A percentile compares a stretch with the other conserved stretches of the same genome.
Evolutionary conservation across 2,888 invertebrate genomes (phyloP).

Genomic region (Rotaria macrura): DNA sequence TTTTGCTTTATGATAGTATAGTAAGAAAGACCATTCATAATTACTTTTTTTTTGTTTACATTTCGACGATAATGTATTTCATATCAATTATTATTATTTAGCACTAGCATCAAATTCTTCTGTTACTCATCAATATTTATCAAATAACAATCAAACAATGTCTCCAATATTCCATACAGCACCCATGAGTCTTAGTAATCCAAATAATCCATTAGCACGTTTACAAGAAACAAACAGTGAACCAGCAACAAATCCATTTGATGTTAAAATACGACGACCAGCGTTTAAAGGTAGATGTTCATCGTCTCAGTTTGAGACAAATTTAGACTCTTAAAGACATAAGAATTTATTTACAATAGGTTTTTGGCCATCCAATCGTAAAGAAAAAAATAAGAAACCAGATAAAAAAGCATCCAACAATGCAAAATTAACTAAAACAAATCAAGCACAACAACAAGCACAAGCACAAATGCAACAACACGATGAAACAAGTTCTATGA

Average conservation of each 20-base stretch:
- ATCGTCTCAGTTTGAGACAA: no score
- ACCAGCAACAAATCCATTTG: neutral
- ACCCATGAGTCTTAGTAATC: conserved; percentile 9
- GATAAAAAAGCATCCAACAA: neutral
- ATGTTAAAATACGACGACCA: neutral
- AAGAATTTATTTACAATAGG: neutral
- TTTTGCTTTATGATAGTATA: neutral
- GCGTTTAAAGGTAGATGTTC: neutral
- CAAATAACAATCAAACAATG: neutral
- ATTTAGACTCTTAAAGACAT: no score
- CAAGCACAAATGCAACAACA: no score
- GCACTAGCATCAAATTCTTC: neutral
- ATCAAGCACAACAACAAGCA: neutral
- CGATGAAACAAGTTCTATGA: neutral
- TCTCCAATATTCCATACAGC: neutral
- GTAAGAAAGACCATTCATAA: neutral
- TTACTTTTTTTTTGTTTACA: neutral
- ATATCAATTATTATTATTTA: neutral
- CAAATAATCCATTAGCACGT: neutral
- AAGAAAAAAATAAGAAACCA: neutral
- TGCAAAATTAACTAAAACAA: neutral
- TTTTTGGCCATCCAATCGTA: conserved; percentile 2
- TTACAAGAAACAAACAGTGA: neutral
- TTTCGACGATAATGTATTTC: no score
- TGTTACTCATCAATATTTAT: neutral